phyloP scores from a whole-genome alignment of 1,140 invertebrate genomes.

The Coenobita brevimanus region DNA sequence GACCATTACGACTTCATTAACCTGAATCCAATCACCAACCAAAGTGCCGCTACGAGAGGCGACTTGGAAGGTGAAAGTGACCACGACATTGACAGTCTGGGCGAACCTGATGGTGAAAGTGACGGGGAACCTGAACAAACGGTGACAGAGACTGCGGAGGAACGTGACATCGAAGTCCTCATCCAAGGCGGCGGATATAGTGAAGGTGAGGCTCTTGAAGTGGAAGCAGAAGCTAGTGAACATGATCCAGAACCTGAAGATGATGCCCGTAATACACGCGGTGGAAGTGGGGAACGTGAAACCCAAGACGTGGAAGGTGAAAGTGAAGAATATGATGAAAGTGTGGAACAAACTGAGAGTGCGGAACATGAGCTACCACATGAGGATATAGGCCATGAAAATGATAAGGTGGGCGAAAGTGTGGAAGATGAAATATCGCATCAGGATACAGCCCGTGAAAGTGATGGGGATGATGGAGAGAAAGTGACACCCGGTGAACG shows the following conservation, averaged over 20 bases:
- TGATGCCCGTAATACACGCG: no score
- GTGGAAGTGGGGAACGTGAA: background rate
- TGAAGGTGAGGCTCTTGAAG: no score
- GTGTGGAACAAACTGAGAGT: background rate
- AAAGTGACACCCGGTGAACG: background rate
- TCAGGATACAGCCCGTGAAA: background rate
- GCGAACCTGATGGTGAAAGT: background rate
- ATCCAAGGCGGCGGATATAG: no score
- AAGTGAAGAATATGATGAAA: background rate
- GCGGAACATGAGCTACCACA: background rate
- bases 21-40: background rate
- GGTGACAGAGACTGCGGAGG: no score
- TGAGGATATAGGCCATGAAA: background rate
- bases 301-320: background rate
- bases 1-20: slow-evolving; percentile 12
- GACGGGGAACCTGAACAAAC: background rate
- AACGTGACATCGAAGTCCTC: no score
- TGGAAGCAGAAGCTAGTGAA: no score
- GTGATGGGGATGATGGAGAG: background rate
- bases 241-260: no score
- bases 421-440: background rate
- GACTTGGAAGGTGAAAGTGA: slow-evolving; percentile 32
- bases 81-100: background rate
- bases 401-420: background rate
- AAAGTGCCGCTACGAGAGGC: background rate